A percentile compares a stretch with the other conserved stretches of the same genome.
These are phyloP conservation scores for Tetramorium bicarinatum DNA, from an alignment of 2,888 invertebrate genomes.

Conservation along the genomic window DNA sequence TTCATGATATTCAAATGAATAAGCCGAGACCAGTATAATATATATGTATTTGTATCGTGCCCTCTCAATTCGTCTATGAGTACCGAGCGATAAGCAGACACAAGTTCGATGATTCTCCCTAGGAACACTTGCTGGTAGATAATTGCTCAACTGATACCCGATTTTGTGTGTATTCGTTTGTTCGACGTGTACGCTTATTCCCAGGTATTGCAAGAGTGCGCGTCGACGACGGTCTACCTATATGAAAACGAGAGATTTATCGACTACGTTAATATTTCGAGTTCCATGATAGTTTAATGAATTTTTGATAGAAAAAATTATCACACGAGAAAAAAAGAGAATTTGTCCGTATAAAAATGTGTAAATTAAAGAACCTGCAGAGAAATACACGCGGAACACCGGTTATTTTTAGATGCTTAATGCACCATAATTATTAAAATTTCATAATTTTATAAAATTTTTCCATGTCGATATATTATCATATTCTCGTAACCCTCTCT, in stretches of 20 bases:
- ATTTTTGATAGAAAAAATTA: neutral
- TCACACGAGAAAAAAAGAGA: neutral
- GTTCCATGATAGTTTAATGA: neutral
- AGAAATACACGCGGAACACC: neutral
- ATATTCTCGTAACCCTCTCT: neutral
- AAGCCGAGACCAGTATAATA: neutral
- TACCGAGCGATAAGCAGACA: neutral
- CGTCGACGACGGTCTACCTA: neutral
- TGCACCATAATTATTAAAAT: slow-evolving; percentile 1
- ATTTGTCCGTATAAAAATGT: neutral
- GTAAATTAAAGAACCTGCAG: neutral
- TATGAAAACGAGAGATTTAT: neutral
- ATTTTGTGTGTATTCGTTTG: neutral
- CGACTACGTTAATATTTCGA: neutral
- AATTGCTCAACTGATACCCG: slow-evolving; percentile 14
- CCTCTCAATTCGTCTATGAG: slow-evolving; percentile 16
- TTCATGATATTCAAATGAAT: slow-evolving; percentile 2
- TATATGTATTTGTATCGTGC: slow-evolving; percentile 5
- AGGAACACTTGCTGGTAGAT: slow-evolving; percentile 28
- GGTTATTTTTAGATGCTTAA: neutral
- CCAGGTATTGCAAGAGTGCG: neutral
- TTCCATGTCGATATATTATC: neutral
- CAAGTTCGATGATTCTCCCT: slow-evolving; percentile 32
- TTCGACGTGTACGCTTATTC: neutral
- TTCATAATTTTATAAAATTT: slow-evolving; percentile 18